These are phyloP conservation scores for Scolopax rusticola DNA, from an alignment of 2,797 vertebrate species.

Conservation along the genomic window DNA sequence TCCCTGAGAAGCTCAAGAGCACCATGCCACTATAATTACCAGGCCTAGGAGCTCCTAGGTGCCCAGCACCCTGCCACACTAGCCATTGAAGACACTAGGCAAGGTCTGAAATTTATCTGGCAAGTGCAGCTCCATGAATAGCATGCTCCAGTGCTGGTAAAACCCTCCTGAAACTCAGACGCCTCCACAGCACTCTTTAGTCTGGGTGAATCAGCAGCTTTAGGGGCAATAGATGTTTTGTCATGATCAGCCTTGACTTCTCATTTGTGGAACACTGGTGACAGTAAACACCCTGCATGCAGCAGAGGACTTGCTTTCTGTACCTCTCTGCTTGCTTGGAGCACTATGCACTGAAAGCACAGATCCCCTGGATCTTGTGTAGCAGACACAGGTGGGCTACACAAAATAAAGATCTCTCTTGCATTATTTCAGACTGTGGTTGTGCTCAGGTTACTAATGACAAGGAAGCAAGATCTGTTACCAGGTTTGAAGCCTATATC, in stretches of 20 bases:
- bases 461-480: not conserved
- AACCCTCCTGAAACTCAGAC: not conserved
- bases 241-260: not conserved
- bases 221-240: not conserved
- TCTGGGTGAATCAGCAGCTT: not conserved
- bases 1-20: not conserved
- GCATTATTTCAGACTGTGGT: not conserved
- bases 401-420: not conserved
- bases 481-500: not conserved
- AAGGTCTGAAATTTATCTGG: not conserved
- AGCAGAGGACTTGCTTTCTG: not conserved
- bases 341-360: not conserved
- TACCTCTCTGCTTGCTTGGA: not conserved
- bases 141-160: not conserved
- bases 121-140: not conserved
- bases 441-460: not conserved
- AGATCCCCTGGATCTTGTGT: not conserved
- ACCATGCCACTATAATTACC: not conserved
- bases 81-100: not conserved
- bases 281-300: fast-evolving
- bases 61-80: not conserved
- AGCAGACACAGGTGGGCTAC: not conserved
- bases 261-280: not conserved
- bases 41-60: not conserved
- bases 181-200: not conserved